Percentiles rank a stretch among this genome's conserved stretches.
These are phyloP conservation scores for Colletes latitarsis DNA, from an alignment of 1,140 invertebrate genomes.

Conservation along the genomic window DNA sequence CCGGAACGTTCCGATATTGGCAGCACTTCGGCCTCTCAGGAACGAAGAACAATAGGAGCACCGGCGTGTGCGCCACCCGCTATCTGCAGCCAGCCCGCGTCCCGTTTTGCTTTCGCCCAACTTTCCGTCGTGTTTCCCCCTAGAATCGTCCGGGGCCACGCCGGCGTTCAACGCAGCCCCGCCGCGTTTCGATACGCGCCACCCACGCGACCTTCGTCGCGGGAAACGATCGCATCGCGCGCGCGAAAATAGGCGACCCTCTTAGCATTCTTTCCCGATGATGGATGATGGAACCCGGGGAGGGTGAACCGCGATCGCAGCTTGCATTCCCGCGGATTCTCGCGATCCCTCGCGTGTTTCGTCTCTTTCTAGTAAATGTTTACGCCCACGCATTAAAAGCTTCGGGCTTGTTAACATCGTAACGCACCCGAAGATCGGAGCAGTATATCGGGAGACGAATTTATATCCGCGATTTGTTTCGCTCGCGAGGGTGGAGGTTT, in stretches of 20 bases:
- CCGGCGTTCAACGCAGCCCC: not conserved
- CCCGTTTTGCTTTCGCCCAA: constrained; percentile 40
- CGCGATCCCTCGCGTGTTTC: too few species aligned
- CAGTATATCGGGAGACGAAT: too few species aligned
- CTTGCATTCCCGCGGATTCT: too few species aligned
- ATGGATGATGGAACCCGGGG: not conserved
- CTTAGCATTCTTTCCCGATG: not conserved
- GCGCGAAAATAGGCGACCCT: constrained; percentile 35
- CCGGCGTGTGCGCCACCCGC: constrained; percentile 36
- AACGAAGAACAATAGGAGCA: constrained; percentile 64
- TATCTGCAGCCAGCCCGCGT: constrained; percentile 53
- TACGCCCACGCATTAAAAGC: too few species aligned
- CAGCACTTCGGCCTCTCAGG: constrained; percentile 59
- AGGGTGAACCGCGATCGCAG: too few species aligned
- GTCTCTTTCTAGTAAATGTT: too few species aligned
- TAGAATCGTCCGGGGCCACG: not conserved
- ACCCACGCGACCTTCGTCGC: not conserved
- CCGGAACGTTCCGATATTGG: constrained; percentile 66
- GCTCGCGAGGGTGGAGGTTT: too few species aligned
- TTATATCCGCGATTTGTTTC: too few species aligned
- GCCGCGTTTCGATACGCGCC: constrained; percentile 7
- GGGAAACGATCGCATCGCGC: constrained; percentile 40
- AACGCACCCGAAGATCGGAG: too few species aligned
- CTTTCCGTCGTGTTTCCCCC: constrained; percentile 39
- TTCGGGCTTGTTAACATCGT: too few species aligned